These are phyloP conservation scores for Malacoctenus gilli DNA, from an alignment of 2,797 vertebrate species.

Conservation along the genomic window DNA sequence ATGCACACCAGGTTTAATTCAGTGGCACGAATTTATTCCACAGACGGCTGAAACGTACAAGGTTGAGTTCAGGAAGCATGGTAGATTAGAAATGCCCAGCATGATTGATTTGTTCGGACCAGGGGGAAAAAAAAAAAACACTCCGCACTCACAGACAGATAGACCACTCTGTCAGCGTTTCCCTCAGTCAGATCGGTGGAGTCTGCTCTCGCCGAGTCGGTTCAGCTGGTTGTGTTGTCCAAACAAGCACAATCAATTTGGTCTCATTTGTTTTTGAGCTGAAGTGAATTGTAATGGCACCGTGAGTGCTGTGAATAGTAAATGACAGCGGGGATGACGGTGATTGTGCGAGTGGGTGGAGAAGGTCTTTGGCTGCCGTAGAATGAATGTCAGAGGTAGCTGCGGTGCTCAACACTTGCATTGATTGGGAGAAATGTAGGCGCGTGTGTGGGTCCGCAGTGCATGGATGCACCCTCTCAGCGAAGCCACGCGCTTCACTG, in stretches of 20 bases:
- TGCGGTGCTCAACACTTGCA: slow-evolving; percentile 52
- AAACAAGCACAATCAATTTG: slow-evolving; percentile 56
- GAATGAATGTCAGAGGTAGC: slow-evolving; percentile 54
- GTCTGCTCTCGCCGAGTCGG: slow-evolving; percentile 12
- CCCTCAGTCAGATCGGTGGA: slow-evolving; percentile 24
- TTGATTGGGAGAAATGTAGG: slow-evolving; percentile 69
- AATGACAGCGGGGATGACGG: slow-evolving; percentile 31
- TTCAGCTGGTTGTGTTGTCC: slow-evolving; percentile 33
- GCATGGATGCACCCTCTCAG: slow-evolving; percentile 17
- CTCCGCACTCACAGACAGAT: not conserved
- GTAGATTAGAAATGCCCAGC: slow-evolving; percentile 68
- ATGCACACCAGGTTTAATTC: slow-evolving; percentile 28
- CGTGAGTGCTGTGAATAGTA: slow-evolving; percentile 36
- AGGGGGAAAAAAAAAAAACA: not conserved
- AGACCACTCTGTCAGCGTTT: slow-evolving; percentile 25
- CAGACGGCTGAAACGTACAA: slow-evolving; percentile 61
- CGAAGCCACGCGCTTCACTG: slow-evolving; percentile 10
- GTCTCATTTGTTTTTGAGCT: slow-evolving; percentile 54
- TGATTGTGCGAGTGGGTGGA: slow-evolving; percentile 45
- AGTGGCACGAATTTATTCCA: slow-evolving; percentile 72
- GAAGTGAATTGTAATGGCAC: slow-evolving; percentile 49
- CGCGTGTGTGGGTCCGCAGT: slow-evolving; percentile 14
- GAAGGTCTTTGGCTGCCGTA: slow-evolving; percentile 44
- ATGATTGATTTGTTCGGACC: slow-evolving; percentile 49
- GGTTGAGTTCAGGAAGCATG: slow-evolving; percentile 57